Evolutionary conservation across 2,797 vertebrate genomes (phyloP).

Genomic region (Scarus forsteni): DNA sequence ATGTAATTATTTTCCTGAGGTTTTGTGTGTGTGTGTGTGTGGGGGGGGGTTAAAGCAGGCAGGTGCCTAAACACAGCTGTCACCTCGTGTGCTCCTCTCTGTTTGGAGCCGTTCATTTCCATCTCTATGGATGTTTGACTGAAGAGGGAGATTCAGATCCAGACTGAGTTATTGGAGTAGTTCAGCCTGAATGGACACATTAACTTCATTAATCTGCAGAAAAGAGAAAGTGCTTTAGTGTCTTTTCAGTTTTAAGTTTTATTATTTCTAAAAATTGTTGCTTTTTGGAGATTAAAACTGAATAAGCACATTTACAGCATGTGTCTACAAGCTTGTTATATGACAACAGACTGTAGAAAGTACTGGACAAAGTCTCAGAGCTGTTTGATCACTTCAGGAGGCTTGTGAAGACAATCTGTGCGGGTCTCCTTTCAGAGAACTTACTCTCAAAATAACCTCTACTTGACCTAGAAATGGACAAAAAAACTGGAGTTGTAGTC

Average conservation of each 20-base stretch:
- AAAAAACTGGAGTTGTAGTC: too few species aligned
- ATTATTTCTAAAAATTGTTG: conserved; percentile 24
- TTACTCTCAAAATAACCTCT: too few species aligned
- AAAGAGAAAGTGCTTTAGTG: conserved; percentile 30
- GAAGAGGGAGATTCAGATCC: conserved; percentile 54
- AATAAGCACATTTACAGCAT: conserved; percentile 1
- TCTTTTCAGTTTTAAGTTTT: conserved; percentile 29
- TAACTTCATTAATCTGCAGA: conserved; percentile 51
- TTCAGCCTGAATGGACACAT: conserved; percentile 42
- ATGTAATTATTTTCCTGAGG: conserved; percentile 63
- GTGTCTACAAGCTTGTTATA: too few species aligned
- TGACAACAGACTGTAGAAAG: too few species aligned
- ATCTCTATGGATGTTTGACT: conserved; percentile 70
- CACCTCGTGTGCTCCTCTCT: conserved; percentile 56
- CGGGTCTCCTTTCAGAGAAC: too few species aligned
- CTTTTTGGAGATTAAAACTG: conserved; percentile 14
- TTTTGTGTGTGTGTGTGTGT: conserved; percentile 12
- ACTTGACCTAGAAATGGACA: too few species aligned
- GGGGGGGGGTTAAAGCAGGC: conserved; percentile 58
- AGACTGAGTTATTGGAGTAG: conserved; percentile 39
- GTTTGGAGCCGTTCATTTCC: conserved; percentile 71
- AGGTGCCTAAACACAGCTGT: conserved; percentile 83
- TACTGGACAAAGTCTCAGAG: too few species aligned
- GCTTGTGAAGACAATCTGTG: too few species aligned
- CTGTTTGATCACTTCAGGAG: too few species aligned